Percentiles rank a stretch among this genome's conserved stretches.
Conservation (phyloP, 1,140 invertebrate genomes). For the Apolygus lucorum region DNA sequence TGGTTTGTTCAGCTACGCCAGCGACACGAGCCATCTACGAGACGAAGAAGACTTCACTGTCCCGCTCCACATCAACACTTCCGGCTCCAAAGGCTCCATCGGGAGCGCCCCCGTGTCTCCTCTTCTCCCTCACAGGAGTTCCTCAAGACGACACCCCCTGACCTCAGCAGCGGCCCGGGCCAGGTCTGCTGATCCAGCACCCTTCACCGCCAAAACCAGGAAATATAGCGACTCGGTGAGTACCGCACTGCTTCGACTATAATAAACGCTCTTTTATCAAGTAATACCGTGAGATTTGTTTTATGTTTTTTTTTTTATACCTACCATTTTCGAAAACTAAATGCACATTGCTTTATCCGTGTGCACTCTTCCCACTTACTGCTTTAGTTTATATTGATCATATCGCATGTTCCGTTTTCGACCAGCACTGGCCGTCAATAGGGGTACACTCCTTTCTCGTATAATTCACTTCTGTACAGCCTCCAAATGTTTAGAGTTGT, state of each 20-base stretch:
- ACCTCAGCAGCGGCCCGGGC: conserved; percentile 20
- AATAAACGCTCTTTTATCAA: too few species aligned
- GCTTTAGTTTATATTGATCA: neutral
- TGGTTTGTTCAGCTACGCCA: conserved; percentile 50
- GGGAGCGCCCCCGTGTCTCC: conserved; percentile 49
- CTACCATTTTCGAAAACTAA: too few species aligned
- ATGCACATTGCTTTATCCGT: conserved; percentile 4
- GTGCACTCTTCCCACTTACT: conserved; percentile 1
- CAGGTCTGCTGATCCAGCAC: conserved; percentile 33
- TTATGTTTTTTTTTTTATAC: neutral
- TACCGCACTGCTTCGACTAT: neutral
- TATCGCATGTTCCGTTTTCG: neutral
- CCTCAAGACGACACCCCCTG: conserved; percentile 46
- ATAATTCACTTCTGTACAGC: too few species aligned
- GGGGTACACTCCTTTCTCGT: neutral
- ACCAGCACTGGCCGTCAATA: neutral
- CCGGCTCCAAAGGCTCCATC: conserved; percentile 38
- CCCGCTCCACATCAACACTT: conserved; percentile 55
- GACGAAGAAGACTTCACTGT: conserved; percentile 58
- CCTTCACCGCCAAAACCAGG: conserved; percentile 40
- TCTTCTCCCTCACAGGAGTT: conserved; percentile 49
- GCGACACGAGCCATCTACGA: conserved; percentile 65
- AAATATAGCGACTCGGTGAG: conserved; percentile 45
- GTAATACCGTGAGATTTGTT: too few species aligned
- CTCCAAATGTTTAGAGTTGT: too few species aligned